These are phyloP conservation scores for Callosobruchus maculatus DNA, from an alignment of 2,888 invertebrate species.

Conservation along the genomic window DNA sequence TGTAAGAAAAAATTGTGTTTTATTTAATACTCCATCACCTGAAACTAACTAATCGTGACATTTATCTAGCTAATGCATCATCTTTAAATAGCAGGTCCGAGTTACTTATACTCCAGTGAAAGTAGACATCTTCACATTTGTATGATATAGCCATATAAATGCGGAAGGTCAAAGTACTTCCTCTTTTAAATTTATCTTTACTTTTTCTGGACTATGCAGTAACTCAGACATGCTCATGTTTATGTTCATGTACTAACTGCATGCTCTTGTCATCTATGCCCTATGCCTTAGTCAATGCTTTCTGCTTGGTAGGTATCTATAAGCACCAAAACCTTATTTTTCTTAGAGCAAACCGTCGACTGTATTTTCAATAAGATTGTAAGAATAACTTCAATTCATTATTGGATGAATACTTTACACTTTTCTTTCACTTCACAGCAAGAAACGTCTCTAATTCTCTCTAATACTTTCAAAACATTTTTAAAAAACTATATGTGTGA, in stretches of 20 bases:
- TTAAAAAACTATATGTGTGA: too few species aligned
- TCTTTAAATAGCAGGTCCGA: neutral
- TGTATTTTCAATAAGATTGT: too few species aligned
- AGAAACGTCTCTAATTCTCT: too few species aligned
- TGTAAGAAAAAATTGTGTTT: slow-evolving; percentile 13
- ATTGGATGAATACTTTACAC: too few species aligned
- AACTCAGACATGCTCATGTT: slow-evolving; percentile 13
- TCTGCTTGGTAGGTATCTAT: neutral
- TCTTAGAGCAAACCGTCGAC: too few species aligned
- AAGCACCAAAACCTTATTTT: neutral
- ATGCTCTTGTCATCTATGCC: slow-evolving; percentile 8
- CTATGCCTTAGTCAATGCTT: neutral
- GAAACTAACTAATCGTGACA: slow-evolving; percentile 41
- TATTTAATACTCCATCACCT: slow-evolving; percentile 10
- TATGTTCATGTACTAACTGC: slow-evolving; percentile 17
- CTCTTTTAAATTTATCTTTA: neutral
- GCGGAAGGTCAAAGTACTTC: too few species aligned
- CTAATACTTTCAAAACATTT: too few species aligned
- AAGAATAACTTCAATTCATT: too few species aligned
- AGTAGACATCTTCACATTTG: neutral
- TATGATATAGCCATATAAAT: too few species aligned
- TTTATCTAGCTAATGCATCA: slow-evolving; percentile 41
- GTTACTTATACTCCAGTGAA: neutral
- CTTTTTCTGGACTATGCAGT: neutral
- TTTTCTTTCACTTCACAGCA: too few species aligned